Evolutionary conservation across 2,888 invertebrate genomes (phyloP).

Genomic region (Physocephala rufipes): DNA sequence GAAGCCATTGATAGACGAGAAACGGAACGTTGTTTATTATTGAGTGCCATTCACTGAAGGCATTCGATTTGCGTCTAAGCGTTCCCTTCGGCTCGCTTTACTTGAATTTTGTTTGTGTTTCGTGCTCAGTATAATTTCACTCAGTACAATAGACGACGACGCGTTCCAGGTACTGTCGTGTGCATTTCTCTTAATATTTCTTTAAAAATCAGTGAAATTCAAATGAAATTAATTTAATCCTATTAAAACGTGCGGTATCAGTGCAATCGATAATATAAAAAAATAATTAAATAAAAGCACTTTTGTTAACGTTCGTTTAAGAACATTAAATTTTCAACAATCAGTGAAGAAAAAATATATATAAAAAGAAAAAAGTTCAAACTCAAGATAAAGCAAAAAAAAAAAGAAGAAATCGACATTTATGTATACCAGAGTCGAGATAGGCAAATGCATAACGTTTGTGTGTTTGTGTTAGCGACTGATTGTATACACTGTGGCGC

Average conservation of each 20-base stretch:
- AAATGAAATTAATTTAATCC: neutral
- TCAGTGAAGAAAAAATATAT: too few species aligned
- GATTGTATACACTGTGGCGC: slow-evolving; percentile 19
- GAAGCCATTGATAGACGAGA: too few species aligned
- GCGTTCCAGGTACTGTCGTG: slow-evolving; percentile 32
- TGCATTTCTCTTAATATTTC: neutral
- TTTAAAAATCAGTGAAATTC: neutral
- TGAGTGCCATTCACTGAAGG: too few species aligned
- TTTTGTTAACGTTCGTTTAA: too few species aligned
- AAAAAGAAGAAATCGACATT: slow-evolving; percentile 30
- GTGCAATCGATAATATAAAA: slow-evolving; percentile 1
- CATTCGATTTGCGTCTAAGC: too few species aligned
- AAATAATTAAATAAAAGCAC: too few species aligned
- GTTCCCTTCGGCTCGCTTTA: too few species aligned
- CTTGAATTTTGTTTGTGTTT: slow-evolving; percentile 11
- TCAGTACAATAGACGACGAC: slow-evolving; percentile 45
- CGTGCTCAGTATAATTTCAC: slow-evolving; percentile 27
- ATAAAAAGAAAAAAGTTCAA: neutral
- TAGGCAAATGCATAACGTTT: slow-evolving; percentile 32
- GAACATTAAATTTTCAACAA: too few species aligned
- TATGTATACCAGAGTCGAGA: slow-evolving; percentile 35
- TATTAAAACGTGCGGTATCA: neutral
- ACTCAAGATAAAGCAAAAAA: slow-evolving; percentile 9
- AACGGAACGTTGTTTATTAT: too few species aligned
- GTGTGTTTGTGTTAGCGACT: slow-evolving; percentile 25